Conservation (phyloP, 2,113 vertebrate species). For the Poicephalus meyeri region DNA sequence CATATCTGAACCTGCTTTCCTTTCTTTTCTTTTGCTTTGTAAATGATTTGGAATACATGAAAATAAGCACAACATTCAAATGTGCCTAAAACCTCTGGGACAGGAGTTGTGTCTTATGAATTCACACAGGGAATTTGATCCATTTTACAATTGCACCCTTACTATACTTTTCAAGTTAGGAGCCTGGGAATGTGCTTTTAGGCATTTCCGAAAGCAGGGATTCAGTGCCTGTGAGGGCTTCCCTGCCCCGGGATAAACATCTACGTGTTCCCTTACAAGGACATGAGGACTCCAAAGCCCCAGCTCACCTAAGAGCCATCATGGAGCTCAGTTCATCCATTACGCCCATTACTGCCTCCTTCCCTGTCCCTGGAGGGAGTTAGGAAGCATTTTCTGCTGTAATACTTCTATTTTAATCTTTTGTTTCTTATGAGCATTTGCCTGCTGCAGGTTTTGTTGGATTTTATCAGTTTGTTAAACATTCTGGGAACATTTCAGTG, state of each 20-base stretch:
- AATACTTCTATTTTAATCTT: neutral
- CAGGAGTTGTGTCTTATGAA: neutral
- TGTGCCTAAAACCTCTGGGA: neutral
- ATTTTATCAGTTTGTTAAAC: neutral
- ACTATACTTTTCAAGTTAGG: neutral
- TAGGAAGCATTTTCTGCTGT: neutral
- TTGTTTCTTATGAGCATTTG: neutral
- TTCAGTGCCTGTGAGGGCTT: neutral
- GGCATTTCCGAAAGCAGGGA: neutral
- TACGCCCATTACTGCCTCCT: neutral
- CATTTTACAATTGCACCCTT: neutral
- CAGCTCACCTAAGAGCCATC: fast-evolving
- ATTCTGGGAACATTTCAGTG: neutral
- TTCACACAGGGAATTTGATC: neutral
- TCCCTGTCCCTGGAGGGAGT: neutral
- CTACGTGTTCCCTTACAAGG: neutral
- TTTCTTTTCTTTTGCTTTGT: neutral
- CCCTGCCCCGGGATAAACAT: neutral
- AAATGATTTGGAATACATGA: neutral
- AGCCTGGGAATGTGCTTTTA: neutral
- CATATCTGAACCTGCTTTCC: neutral
- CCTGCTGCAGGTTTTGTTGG: neutral
- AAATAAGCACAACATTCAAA: neutral
- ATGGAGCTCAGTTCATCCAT: neutral
- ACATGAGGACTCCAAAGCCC: neutral